Evolutionary conservation across 2,888 invertebrate species (phyloP).

Genomic region (Formica aserva): DNA sequence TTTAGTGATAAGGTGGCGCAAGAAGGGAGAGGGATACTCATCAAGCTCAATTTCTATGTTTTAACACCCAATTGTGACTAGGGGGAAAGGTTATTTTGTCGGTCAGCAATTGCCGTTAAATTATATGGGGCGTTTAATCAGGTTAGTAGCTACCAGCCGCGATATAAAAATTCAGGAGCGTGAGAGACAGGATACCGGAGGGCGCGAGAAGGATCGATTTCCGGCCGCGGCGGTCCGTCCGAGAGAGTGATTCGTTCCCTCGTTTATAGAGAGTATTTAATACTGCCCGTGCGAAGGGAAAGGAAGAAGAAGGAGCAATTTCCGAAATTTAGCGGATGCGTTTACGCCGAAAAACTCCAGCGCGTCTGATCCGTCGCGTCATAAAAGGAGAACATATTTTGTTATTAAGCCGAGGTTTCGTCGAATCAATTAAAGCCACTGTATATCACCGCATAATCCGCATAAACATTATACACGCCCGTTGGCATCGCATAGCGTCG

Average conservation of each 20-base stretch:
- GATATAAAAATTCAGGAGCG: slow-evolving; percentile 64
- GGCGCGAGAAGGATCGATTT: slow-evolving; percentile 51
- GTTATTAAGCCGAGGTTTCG: slow-evolving; percentile 36
- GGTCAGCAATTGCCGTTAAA: slow-evolving; percentile 58
- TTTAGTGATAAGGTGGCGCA: neutral
- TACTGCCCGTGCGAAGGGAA: neutral
- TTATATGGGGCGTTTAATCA: slow-evolving; percentile 72
- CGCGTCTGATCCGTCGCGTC: neutral
- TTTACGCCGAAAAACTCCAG: slow-evolving; percentile 21
- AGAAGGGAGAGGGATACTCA: slow-evolving; percentile 26
- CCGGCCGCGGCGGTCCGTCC: slow-evolving; percentile 22
- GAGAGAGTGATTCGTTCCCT: neutral
- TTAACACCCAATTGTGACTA: slow-evolving; percentile 53
- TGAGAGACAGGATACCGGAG: neutral
- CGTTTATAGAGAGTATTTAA: slow-evolving; percentile 54
- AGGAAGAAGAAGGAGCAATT: neutral
- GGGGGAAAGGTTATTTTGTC: slow-evolving; percentile 35
- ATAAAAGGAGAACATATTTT: slow-evolving; percentile 31
- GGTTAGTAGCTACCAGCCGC: slow-evolving; percentile 57
- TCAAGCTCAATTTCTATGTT: slow-evolving; percentile 42
- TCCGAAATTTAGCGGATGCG: slow-evolving; percentile 14
- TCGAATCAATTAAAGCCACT: slow-evolving; percentile 38
- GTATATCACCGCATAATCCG: slow-evolving; percentile 9
- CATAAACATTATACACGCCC: neutral
- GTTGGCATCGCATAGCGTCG: slow-evolving; percentile 17